A percentile compares a stretch with the other conserved stretches of the same genome.
These are phyloP conservation scores for Podarcis lilfordi DNA, from an alignment of 2,797 vertebrate species.

Conservation along the genomic window DNA sequence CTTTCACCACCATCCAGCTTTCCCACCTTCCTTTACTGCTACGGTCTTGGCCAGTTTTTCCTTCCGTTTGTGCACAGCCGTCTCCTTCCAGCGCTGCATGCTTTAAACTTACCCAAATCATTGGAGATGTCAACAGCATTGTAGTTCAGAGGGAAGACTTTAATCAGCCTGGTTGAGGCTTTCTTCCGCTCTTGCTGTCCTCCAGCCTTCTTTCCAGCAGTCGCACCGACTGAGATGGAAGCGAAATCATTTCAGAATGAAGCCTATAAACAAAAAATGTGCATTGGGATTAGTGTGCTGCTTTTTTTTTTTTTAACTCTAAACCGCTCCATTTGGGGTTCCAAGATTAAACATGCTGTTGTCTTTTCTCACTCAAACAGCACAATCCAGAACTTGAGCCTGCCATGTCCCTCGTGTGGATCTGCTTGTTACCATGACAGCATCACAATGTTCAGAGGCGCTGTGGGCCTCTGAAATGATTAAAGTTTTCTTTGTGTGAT, in stretches of 20 bases:
- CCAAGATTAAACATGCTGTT: not conserved
- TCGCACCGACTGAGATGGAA: not conserved
- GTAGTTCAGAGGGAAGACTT: not conserved
- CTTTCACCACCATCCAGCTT: not conserved
- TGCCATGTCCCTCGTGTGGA: not conserved
- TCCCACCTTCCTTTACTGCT: not conserved
- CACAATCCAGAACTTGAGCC: constrained; percentile 6
- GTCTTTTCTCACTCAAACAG: not conserved
- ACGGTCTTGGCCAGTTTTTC: not conserved
- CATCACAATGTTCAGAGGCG: constrained; percentile 16
- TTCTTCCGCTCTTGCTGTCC: not conserved
- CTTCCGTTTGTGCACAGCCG: not conserved
- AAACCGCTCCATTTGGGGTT: not conserved
- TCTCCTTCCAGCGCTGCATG: not conserved
- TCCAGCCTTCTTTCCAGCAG: not conserved
- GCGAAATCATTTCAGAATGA: not conserved
- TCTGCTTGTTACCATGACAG: constrained; percentile 31
- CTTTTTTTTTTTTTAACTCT: not conserved
- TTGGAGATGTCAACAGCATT: not conserved
- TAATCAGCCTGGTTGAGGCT: not conserved
- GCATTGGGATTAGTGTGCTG: not conserved
- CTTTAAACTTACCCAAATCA: not conserved
- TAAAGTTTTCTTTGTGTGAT: constrained; percentile 4
- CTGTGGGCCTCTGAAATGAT: constrained; percentile 3
- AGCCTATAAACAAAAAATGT: not conserved